A percentile compares a stretch with the other conserved stretches of the same genome.
phyloP scores from a whole-genome alignment of 2,113 vertebrate genomes.

The Ascaphus truei region DNA sequence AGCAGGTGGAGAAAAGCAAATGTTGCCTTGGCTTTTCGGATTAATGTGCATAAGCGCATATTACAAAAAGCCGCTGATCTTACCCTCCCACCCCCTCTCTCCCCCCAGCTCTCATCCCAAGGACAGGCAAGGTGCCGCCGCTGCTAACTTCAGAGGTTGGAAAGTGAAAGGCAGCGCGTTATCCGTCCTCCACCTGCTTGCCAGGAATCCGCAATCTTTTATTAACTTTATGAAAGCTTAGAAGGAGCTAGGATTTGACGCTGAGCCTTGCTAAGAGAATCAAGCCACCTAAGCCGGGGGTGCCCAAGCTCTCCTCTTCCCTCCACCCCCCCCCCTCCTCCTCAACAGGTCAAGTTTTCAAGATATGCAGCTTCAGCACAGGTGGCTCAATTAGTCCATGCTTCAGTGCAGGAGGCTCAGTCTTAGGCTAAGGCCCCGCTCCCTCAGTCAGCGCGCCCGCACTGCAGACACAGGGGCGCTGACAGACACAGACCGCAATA shows the following conservation, averaged over 20 bases:
- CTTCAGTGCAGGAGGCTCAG: too few species aligned
- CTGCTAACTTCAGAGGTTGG: conserved; percentile 7
- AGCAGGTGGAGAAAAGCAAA: conserved; percentile 1
- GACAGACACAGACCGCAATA: too few species aligned
- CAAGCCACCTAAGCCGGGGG: conserved; percentile 21
- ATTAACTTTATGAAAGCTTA: conserved; percentile 28
- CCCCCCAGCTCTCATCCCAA: neutral
- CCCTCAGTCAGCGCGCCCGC: too few species aligned
- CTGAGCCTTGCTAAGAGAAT: conserved; percentile 21
- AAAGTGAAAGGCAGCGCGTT: conserved; percentile 22
- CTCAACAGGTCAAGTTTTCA: too few species aligned
- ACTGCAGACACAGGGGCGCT: too few species aligned
- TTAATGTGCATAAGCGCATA: conserved; percentile 18
- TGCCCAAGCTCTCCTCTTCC: too few species aligned
- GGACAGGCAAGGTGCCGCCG: conserved; percentile 23
- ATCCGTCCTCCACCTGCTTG: conserved; percentile 19
- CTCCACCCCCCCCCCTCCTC: too few species aligned
- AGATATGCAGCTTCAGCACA: too few species aligned
- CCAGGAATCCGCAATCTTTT: conserved; percentile 22
- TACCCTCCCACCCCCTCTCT: neutral
- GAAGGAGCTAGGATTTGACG: conserved; percentile 12
- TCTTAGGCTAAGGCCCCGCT: too few species aligned
- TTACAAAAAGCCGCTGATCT: too few species aligned
- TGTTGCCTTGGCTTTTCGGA: conserved; percentile 15
- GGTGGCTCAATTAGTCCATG: too few species aligned